Conservation (phyloP, 2,113 vertebrate genomes). For the Planiliza haematocheilus region DNA sequence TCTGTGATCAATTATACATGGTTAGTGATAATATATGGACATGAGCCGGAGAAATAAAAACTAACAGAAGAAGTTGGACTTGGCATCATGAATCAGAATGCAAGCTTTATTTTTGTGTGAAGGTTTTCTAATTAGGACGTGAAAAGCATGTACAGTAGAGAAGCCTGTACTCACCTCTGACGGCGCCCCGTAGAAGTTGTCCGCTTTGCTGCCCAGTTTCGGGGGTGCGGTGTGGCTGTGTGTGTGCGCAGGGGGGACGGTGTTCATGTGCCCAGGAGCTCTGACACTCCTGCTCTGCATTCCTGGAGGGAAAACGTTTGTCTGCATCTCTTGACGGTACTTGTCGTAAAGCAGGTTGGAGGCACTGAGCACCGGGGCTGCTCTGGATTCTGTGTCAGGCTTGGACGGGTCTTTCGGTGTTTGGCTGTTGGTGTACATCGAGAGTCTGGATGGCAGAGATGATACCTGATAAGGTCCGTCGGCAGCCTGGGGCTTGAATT, state of each 20-base stretch:
- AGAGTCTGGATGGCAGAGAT: constrained; percentile 85
- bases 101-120: neutral
- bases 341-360: constrained; percentile 89
- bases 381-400: constrained; percentile 76
- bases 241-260: constrained; percentile 58
- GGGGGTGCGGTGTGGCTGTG: constrained; percentile 87
- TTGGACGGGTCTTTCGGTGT: constrained; percentile 74
- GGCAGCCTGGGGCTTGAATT: constrained; percentile 84
- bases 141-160: too few relatives aligned
- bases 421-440: constrained; percentile 78
- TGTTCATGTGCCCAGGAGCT: constrained; percentile 86
- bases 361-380: constrained; percentile 79
- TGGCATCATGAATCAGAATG: neutral
- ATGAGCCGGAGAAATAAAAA: neutral
- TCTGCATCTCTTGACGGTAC: constrained; percentile 91
- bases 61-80: constrained; percentile 1
- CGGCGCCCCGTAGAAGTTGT: constrained; percentile 82
- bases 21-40: constrained; percentile 12
- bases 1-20: constrained; percentile 54
- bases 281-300: constrained; percentile 88
- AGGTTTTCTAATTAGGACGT: too few relatives aligned
- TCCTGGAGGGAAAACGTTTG: constrained; percentile 87
- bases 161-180: constrained; percentile 67
- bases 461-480: constrained; percentile 86
- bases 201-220: constrained; percentile 84